Percentiles rank a stretch among this genome's conserved stretches.
Conservation (phyloP, 2,888 invertebrate genomes). For the Agrotis clavis region DNA sequence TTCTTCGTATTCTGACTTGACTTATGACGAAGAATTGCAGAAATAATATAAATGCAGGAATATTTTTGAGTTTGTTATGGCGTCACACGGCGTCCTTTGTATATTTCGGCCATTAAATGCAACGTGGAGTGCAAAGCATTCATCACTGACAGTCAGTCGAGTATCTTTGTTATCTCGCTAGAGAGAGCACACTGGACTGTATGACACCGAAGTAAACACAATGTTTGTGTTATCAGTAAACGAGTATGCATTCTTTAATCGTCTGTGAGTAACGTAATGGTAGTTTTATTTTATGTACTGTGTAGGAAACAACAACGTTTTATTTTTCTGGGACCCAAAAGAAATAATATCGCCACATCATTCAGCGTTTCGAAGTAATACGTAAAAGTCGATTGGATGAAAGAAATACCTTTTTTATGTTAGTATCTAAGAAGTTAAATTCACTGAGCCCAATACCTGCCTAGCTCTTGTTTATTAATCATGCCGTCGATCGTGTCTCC, state of each 20-base stretch:
- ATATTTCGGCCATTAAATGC: conserved; percentile 46
- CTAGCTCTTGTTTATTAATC: conserved; percentile 21
- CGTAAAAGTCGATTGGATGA: conserved; percentile 27
- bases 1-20: conserved; percentile 8
- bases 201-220: conserved; percentile 20
- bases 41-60: neutral
- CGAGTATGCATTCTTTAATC: conserved; percentile 9
- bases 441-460: conserved; percentile 16
- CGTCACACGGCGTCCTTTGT: neutral
- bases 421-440: conserved; percentile 25
- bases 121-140: conserved; percentile 44
- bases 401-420: conserved; percentile 31
- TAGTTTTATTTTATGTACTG: neutral
- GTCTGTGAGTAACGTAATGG: neutral
- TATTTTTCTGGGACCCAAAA: conserved; percentile 10
- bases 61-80: conserved; percentile 34
- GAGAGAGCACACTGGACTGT: conserved; percentile 27
- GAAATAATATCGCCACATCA: conserved; percentile 26
- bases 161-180: conserved; percentile 52
- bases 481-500: neutral
- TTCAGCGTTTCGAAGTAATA: conserved; percentile 34
- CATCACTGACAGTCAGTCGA: conserved; percentile 48
- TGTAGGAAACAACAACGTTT: conserved; percentile 20
- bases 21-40: conserved; percentile 14
- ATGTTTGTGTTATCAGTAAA: conserved; percentile 14